Base-by-base conservation (phyloP, 2,888 invertebrate genomes). In the Eudasyphora cyanicolor region DNA sequence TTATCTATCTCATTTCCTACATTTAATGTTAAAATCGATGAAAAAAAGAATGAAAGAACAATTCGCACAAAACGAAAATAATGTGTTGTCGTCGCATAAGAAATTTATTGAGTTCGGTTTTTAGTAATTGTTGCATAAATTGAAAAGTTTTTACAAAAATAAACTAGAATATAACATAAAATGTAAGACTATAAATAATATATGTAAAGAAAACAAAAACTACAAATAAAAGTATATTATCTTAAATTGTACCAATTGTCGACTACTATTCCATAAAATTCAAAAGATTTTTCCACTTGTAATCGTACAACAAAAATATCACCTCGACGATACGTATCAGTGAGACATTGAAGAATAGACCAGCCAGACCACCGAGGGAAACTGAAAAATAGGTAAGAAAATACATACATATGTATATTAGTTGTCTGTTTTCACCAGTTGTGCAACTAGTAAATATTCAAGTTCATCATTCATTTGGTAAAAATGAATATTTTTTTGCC, bases 301-400 rank as follows among this genome's bases (percentile, higher is more conserved):
- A 85, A 19, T 89, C 85, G 21, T 87, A 49, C 5, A 84, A 32
- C 8, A 88, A 24, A 32, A 89, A 88, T 29, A 89, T 42, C 2
- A 86, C n/a, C 77, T 90, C 91, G 35, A 91, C 86, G 0, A 88
- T 45, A 35, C 90, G 88, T 57, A 91, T 74, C 2, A 88, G 85
- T 1, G 92, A 92, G 14, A 89, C 88, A 62, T 91, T 91, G 70
- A 91, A 91, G 82, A 91, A 92, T 6, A 92, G 85, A 21, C 91
- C 91, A 49, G 88, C 88, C 49, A 92, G 87, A 2, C 92, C 92
- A 14, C 92, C 92, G 73, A 91, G 87, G 1, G 92, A 91, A 82
- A 92, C 92, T 92, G 83, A n/a, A 87, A 86, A 57, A 24, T 27
- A 24, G 29, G 21, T 32, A 19, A 14, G 19, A 35, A 8, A 54